Base-by-base conservation (phyloP, 2,888 invertebrate genomes). In the Laothoe populi region DNA sequence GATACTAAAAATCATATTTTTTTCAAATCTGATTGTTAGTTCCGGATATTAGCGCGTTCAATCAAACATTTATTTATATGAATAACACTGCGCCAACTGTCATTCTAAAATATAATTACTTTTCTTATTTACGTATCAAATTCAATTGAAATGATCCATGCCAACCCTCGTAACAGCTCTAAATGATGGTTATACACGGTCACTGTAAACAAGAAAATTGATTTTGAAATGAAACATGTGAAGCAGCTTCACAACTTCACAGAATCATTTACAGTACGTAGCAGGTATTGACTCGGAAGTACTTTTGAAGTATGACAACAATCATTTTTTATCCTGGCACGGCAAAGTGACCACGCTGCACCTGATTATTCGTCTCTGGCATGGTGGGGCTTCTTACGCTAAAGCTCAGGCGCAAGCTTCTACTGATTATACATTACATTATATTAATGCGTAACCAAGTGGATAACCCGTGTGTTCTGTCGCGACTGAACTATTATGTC, bases 131-230 rank as follows among this genome's bases (percentile, higher is more conserved):
- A n/a, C 44, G n/a, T 19, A 44, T 44, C 19, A 44, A 44, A 19
- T 44, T 19, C 8, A 38, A 38, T 38, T 13, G 38, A 38, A 38
- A 38, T 38, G 38, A 13, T 24, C 26, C 21, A 59, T 63, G 69
- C n/a, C 78, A 83, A 64, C 85, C 85, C 85, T 84, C 63, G 61
- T 24, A 68, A 63, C 63, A 62, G 70, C 64, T 82, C 82, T 87
- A 85, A 87, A 82, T 88, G 83, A 86, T 81, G 85, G 79, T 74
- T 75, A 87, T 79, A 38, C 38, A 10, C 81, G 83, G 77, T 81
- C 85, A 84, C 84, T 84, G 86, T 87, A 90, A 90, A 90, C 86
- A 88, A 82, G 88, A 86, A 90, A 91, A 91, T 91, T 91, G 90
- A 91, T 90, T 91, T 87, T 87, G 82, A 87, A 86, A 70, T 74